Base-by-base conservation (phyloP, 2,888 invertebrate genomes). In the Stratiomys singularior region DNA sequence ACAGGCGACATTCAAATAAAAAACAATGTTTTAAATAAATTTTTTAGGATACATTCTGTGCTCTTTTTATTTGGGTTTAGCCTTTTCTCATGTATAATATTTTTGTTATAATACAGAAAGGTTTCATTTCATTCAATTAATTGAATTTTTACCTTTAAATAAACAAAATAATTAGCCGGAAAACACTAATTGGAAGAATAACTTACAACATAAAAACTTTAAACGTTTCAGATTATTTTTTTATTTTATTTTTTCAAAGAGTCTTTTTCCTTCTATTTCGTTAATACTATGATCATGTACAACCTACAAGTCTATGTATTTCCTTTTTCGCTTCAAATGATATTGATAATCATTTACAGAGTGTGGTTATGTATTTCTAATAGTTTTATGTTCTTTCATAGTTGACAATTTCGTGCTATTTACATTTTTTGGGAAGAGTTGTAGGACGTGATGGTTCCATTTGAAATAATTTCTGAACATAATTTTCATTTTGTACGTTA, bases 41-140 rank as follows among this genome's bases (percentile, higher is more conserved):
- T 60, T 77, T 79, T 79, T 79, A 79, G 79, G 77, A 79, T 77
- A 79, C 79, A 79, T 79, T 67, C 72, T 77, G 77, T 79, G 79
- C 77, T 77, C 77, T 79, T 72, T 77, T 74, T 60, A 78, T 56
- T 78, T 27, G 27, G 18, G 46, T 74, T 46, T 69, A 23, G n/a
- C 23, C 13, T 28, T 74, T 58, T 74, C 56, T 28, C 56, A 74
- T 74, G 15, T 74, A 47, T 71, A 47, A 23, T 46, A 47, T 25
- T 72, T 52, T 72, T 25, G 21, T 72, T 72, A 46, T 46, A 46
- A 18, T 25, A 71, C 52, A 52, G 52, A 52, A 18, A 52, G 37
- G 3, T 37, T 37, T 37, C 15, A 9, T 52, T 52, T 52, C 7
- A 4, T 52, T 52, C 52, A 60, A 60, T 60, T 60, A 69, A 46